Evolutionary conservation across 2,888 invertebrate genomes (phyloP).

Genomic region (Caenorhabditis imperialis): DNA sequence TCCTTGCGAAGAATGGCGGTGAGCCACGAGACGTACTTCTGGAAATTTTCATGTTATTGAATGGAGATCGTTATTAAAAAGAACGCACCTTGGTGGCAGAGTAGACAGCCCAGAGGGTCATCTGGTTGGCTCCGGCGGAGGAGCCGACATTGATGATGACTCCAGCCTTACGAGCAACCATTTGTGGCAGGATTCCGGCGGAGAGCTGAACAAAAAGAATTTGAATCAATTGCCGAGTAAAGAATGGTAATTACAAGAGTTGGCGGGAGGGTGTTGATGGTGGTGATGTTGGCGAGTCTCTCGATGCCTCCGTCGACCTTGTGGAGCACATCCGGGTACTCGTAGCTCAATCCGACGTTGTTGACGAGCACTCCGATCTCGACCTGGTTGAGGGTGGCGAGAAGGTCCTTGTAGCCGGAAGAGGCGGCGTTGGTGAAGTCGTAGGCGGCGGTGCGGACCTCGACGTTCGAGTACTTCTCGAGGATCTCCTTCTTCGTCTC

Average conservation of each 20-base stretch:
- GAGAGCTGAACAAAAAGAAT: slow-evolving; percentile 83
- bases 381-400: slow-evolving; percentile 68
- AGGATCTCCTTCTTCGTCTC: slow-evolving; percentile 72
- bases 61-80: background rate
- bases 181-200: slow-evolving; percentile 87
- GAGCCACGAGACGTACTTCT: slow-evolving; percentile 74
- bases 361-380: slow-evolving; percentile 83
- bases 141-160: slow-evolving; percentile 93
- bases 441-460: slow-evolving; percentile 71
- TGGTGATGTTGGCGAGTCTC: slow-evolving; percentile 81
- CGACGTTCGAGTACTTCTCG: slow-evolving; percentile 61
- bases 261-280: slow-evolving; percentile 87
- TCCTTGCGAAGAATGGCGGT: slow-evolving; percentile 78
- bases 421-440: slow-evolving; percentile 69
- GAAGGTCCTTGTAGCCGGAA: slow-evolving; percentile 68
- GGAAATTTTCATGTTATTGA: slow-evolving; percentile 69
- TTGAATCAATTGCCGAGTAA: slow-evolving; percentile 4
- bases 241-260: slow-evolving; percentile 81
- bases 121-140: slow-evolving; percentile 86
- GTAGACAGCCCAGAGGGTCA: slow-evolving; percentile 83
- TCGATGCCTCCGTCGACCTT: slow-evolving; percentile 71
- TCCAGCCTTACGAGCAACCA: slow-evolving; percentile 87
- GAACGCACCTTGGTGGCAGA: slow-evolving; percentile 87
- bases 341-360: slow-evolving; percentile 91
- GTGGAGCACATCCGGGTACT: slow-evolving; percentile 84